Evolutionary conservation across 2,113 vertebrate genomes (phyloP).

Genomic region (Parotia lawesii): DNA sequence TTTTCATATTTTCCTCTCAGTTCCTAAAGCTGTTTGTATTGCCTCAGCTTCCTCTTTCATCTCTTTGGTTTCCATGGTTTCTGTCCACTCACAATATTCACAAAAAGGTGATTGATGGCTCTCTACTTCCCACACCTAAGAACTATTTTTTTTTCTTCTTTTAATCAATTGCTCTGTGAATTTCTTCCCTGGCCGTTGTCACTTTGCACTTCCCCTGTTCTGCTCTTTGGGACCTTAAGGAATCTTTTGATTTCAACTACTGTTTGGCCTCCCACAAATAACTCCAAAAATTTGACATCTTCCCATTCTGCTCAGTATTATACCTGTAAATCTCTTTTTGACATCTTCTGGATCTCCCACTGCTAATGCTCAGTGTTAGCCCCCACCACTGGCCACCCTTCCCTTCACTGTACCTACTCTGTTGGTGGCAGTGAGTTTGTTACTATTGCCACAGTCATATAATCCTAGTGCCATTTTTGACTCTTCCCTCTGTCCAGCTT

Average conservation of each 20-base stretch:
- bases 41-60: conserved; percentile 21
- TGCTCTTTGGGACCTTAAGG: background rate
- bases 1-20: background rate
- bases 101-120: conserved; percentile 5
- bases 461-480: background rate
- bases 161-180: background rate
- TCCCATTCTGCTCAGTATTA: background rate
- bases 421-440: background rate
- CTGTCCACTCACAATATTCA: conserved; percentile 11
- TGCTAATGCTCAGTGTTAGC: background rate
- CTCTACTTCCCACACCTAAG: background rate
- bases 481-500: background rate
- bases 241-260: background rate
- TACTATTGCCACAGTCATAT: background rate
- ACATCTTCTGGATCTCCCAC: background rate
- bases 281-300: background rate
- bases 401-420: background rate
- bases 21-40: background rate
- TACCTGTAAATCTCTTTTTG: background rate
- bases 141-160: background rate
- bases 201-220: background rate
- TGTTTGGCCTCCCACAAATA: background rate
- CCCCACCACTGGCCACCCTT: background rate
- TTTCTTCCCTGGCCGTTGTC: background rate
- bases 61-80: conserved; percentile 27